These are phyloP conservation scores for Dallia pectoralis DNA, from an alignment of 2,797 vertebrate genomes.

Conservation along the genomic window DNA sequence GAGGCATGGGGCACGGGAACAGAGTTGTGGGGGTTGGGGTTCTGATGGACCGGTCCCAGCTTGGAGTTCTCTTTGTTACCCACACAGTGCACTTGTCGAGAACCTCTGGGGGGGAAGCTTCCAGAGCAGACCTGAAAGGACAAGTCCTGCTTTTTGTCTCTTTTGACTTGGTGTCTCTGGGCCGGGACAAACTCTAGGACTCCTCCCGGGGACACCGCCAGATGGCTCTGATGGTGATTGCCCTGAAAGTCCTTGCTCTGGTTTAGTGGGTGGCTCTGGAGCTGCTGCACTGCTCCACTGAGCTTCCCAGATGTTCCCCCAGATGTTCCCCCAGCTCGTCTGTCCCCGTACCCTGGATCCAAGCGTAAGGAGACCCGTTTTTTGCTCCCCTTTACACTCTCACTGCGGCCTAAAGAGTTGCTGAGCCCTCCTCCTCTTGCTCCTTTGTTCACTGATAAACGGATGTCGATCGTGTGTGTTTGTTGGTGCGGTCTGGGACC, in stretches of 20 bases:
- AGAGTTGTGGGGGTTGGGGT: slow-evolving; percentile 67
- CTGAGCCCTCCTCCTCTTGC: slow-evolving; percentile 55
- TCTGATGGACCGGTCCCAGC: slow-evolving; percentile 74
- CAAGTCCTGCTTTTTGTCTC: slow-evolving; percentile 64
- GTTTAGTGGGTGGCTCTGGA: slow-evolving; percentile 55
- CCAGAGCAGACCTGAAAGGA: slow-evolving; percentile 30
- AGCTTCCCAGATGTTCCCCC: slow-evolving; percentile 52
- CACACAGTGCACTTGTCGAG: slow-evolving; percentile 61
- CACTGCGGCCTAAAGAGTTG: slow-evolving; percentile 64
- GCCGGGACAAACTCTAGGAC: slow-evolving; percentile 74
- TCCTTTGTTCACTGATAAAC: slow-evolving; percentile 72
- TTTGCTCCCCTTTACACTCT: slow-evolving; percentile 57
- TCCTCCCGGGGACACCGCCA: slow-evolving; percentile 65
- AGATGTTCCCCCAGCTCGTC: slow-evolving; percentile 52
- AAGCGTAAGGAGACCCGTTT: slow-evolving; percentile 67
- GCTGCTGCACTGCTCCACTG: slow-evolving; percentile 52
- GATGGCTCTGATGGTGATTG: slow-evolving; percentile 61
- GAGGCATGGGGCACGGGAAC: slow-evolving; percentile 72
- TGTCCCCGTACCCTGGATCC: slow-evolving; percentile 70
- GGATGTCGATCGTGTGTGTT: slow-evolving; percentile 79
- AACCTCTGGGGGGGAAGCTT: slow-evolving; percentile 46
- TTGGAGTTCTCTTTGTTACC: slow-evolving; percentile 75
- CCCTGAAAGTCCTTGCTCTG: slow-evolving; percentile 45
- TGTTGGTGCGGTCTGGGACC: slow-evolving; percentile 71
- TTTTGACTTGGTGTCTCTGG: slow-evolving; percentile 63